Evolutionary conservation across 2,888 invertebrate species (phyloP).

Genomic region (Tipula unca): DNA sequence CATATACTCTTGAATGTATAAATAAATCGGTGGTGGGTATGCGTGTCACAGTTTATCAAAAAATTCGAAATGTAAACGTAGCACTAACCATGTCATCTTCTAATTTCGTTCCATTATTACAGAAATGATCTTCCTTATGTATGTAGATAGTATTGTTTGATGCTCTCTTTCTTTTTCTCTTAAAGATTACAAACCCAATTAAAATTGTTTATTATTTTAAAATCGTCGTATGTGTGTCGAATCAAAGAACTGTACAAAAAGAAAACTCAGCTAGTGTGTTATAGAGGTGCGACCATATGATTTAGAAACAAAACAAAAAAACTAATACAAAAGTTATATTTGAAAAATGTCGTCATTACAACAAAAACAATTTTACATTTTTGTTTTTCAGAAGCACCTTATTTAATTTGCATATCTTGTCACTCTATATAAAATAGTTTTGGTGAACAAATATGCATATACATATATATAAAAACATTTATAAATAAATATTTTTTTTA

Average conservation of each 20-base stretch:
- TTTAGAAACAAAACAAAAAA: neutral
- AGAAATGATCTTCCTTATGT: neutral
- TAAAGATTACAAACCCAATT: neutral
- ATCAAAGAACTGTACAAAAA: neutral
- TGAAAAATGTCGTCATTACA: neutral
- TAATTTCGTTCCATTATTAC: too few relatives aligned
- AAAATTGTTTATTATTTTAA: neutral
- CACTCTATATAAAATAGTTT: neutral
- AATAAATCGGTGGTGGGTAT: neutral
- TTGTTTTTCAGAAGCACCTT: neutral
- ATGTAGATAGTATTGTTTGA: neutral
- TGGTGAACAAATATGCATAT: neutral
- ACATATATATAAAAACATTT: neutral
- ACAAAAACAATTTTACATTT: neutral
- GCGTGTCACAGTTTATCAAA: neutral
- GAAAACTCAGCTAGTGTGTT: neutral
- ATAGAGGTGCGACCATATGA: neutral
- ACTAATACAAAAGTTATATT: neutral
- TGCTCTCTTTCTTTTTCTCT: neutral
- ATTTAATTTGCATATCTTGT: constrained; percentile 14
- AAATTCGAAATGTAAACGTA: neutral
- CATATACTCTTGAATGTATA: neutral
- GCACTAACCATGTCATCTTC: neutral
- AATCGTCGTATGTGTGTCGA: neutral
- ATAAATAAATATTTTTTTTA: neutral